Conservation (phyloP, 2,113 vertebrate genomes). For the Gobius niger region DNA sequence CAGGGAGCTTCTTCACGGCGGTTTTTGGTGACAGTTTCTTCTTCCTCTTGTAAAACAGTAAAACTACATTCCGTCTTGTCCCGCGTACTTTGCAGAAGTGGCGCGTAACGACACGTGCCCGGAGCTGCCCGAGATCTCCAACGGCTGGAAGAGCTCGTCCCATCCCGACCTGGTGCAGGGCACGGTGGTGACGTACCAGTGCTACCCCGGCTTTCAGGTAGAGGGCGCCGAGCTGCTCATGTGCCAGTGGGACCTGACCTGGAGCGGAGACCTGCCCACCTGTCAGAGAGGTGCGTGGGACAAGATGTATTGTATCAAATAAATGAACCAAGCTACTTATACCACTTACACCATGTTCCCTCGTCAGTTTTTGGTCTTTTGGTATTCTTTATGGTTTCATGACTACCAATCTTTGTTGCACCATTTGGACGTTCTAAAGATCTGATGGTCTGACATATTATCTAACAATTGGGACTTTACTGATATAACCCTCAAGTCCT, state of each 20-base stretch:
- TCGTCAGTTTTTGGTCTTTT: too few relatives aligned
- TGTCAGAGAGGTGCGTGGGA: slow-evolving; percentile 85
- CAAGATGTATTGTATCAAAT: too few relatives aligned
- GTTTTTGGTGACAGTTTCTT: too few relatives aligned
- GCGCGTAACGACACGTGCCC: slow-evolving; percentile 94
- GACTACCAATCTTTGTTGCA: too few relatives aligned
- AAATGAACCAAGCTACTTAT: too few relatives aligned
- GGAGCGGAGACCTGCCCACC: slow-evolving; percentile 89
- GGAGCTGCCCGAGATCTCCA: slow-evolving; percentile 89
- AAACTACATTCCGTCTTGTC: background rate
- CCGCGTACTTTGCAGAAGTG: slow-evolving; percentile 79
- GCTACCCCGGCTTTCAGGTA: slow-evolving; percentile 91
- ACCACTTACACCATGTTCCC: too few relatives aligned
- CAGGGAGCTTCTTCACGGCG: too few relatives aligned
- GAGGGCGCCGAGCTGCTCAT: slow-evolving; percentile 88
- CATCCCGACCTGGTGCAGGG: slow-evolving; percentile 92
- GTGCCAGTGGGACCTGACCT: slow-evolving; percentile 97
- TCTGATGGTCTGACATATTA: too few relatives aligned
- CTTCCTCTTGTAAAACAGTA: background rate
- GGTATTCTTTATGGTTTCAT: too few relatives aligned
- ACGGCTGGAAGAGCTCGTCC: slow-evolving; percentile 92
- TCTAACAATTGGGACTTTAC: too few relatives aligned
- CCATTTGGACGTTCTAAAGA: too few relatives aligned
- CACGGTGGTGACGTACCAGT: slow-evolving; percentile 93
- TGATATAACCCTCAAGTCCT: too few relatives aligned